Evolutionary conservation across 1,140 invertebrate genomes (phyloP), one percentile per base, ranked within the genome.

Genomic region (Calycopis cecrops): DNA sequence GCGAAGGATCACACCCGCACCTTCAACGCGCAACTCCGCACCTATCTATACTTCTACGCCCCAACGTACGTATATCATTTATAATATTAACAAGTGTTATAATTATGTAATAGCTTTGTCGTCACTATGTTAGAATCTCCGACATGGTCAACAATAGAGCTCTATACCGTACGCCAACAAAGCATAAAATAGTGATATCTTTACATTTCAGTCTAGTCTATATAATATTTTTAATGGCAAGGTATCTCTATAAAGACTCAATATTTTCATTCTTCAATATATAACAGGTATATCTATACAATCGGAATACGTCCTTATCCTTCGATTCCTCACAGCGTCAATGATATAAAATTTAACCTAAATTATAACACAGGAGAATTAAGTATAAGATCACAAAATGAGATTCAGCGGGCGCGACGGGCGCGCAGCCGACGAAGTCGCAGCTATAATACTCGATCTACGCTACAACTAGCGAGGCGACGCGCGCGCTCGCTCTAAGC

Each of bases 381-480:
- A 87, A 87, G 84, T 87, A 84, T 87, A 87, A 87, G 84, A 87
- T 87, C 84, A 87, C 84, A 87, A 87, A 87, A 87, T 87, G 84
- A 87, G 81, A 87, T 87, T 87, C 81, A 77, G 72, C 79, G 81
- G 79, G 79, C 79, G 73, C 75, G 77, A 76, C 71, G 60, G 65
- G 63, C 55, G 70, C 62, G 67, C 77, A 70, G 75, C 80, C 79
- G 73, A 73, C 80, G 79, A 81, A 79, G 79, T 83, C 82, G 79
- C 79, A 81, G 76, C 79, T 84, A 80, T 75, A 73, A 78, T 79
- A 75, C 67, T 79, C 78, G 71, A 70, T 79, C 77, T 85, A 85
- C 74, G 82, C 82, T 85, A 85, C 79, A 71, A 77, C 76, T 79
- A 82, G 79, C 76, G 77, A 81, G 75, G 76, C 74, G 74, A 60